phyloP scores from a whole-genome alignment of 2,888 invertebrate genomes.

The Leptinotarsa rubiginosa region DNA sequence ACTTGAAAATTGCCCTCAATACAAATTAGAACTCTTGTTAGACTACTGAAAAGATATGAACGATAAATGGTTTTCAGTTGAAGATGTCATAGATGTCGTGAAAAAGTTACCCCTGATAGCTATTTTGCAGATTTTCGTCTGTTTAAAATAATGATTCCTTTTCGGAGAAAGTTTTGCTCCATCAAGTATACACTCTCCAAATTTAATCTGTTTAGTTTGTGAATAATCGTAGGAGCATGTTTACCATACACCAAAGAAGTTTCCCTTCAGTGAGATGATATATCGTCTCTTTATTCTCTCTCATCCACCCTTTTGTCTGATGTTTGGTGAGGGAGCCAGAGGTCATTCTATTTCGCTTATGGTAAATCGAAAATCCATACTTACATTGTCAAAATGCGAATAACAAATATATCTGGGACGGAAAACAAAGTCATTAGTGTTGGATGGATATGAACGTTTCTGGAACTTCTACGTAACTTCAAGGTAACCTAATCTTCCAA shows the following conservation, averaged over 20 bases:
- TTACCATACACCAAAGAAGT: neutral
- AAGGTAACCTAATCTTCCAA: neutral
- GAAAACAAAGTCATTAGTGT: constrained; percentile 16
- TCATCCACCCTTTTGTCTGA: neutral
- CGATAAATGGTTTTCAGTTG: too few species aligned
- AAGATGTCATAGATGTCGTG: too few species aligned
- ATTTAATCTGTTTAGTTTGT: neutral
- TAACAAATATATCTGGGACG: neutral
- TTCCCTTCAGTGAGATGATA: neutral
- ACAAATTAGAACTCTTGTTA: too few species aligned
- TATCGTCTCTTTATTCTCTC: neutral
- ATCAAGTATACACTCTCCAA: neutral
- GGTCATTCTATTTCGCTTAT: constrained; percentile 1
- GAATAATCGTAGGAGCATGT: neutral
- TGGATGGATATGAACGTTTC: neutral
- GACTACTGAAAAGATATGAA: too few species aligned
- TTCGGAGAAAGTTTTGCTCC: too few species aligned
- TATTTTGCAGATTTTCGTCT: too few species aligned
- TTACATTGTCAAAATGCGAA: neutral
- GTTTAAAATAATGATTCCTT: too few species aligned
- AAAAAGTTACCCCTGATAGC: too few species aligned
- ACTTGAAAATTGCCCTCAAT: too few species aligned
- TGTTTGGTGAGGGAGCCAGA: constrained; percentile 1
- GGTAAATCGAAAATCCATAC: constrained; percentile 16
- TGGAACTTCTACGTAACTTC: neutral